Base-by-base conservation (phyloP, 53 echinoderm and acorn worm genomes). In the Crossaster papposus region DNA sequence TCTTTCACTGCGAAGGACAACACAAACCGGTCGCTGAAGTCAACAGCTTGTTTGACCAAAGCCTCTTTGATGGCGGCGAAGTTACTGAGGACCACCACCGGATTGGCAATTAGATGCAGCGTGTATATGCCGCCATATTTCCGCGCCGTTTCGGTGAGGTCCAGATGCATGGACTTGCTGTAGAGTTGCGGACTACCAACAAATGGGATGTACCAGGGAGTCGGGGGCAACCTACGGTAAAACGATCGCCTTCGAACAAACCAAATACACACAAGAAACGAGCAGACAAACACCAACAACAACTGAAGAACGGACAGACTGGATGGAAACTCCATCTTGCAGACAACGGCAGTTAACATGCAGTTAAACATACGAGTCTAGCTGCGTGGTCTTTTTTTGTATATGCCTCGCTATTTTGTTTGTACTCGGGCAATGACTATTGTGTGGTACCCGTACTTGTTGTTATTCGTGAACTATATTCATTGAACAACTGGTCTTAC, bases 121-220 rank as follows among this genome's bases (percentile, higher is more conserved):
- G 85, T 85, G 30, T 73, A 85, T 14, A 85, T 54, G 4, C 85
- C 85, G 13, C 75, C 85, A 53, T 85, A 85, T 22, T 72, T 30
- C 5, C 54, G 52, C 23, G 54, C 85, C 22, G 51, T 68, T 31
- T 72, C 31, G 54, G 85, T 55, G 30, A 85, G 12, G 14, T 85
- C 74, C 44, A 85, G 35, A 23, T 85, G 85, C 85, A 85, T 85
- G 3, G 73, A 30, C 6, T 74, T 54, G 35, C 85, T 85, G 55
- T 58, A 85, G 0, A 87, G 62, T 54, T 87, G 87, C 34, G 58
- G 87, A 58, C 87, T 87, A 8, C 87, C 87, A 20, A 85, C 11
- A 3, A 74, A 1, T 34, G 77, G 77, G 12, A 77, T 77, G 24
- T 36, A 87, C 76, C 87, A 77, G 0, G 87, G 77, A 37, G 62